phyloP scores from a whole-genome alignment of 1,140 invertebrate genomes.

The Euwallacea fornicatus region DNA sequence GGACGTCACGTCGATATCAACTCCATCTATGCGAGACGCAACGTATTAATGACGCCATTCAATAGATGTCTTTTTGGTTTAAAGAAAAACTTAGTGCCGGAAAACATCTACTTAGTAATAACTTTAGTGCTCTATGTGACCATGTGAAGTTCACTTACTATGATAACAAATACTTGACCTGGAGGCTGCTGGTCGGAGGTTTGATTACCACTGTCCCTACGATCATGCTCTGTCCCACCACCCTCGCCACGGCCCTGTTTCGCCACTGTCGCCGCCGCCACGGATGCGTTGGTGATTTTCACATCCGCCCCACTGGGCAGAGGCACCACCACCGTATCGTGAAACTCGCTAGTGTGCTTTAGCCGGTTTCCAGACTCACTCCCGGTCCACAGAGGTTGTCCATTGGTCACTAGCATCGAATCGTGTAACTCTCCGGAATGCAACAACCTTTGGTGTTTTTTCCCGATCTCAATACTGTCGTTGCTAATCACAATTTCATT shows the following conservation, averaged over 20 bases:
- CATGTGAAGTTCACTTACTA: slow-evolving; percentile 49
- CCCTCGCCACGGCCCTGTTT: not conserved
- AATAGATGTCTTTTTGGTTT: no score
- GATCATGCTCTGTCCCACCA: not conserved
- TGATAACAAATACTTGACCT: slow-evolving; percentile 55
- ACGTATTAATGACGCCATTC: no score
- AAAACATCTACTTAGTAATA: not conserved
- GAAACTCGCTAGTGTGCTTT: slow-evolving; percentile 43
- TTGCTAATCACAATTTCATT: slow-evolving; percentile 17
- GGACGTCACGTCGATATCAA: no score
- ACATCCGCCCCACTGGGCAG: slow-evolving; percentile 20
- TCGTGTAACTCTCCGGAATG: slow-evolving; percentile 17
- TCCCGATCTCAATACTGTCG: slow-evolving; percentile 11
- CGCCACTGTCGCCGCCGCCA: not conserved
- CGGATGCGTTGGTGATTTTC: slow-evolving; percentile 35
- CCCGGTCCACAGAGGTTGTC: not conserved
- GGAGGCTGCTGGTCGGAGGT: slow-evolving; percentile 34
- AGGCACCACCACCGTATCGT: slow-evolving; percentile 40
- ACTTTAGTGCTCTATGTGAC: not conserved
- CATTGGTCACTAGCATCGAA: not conserved
- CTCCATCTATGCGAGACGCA: no score
- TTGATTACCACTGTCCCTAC: slow-evolving; percentile 34
- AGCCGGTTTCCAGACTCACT: slow-evolving; percentile 8
- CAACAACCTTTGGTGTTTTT: slow-evolving; percentile 7
- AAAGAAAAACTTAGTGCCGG: no score